Evolutionary conservation across 2,113 vertebrate species (phyloP), one percentile per base, ranked within the genome.

Genomic region (Pao palembangensis): DNA sequence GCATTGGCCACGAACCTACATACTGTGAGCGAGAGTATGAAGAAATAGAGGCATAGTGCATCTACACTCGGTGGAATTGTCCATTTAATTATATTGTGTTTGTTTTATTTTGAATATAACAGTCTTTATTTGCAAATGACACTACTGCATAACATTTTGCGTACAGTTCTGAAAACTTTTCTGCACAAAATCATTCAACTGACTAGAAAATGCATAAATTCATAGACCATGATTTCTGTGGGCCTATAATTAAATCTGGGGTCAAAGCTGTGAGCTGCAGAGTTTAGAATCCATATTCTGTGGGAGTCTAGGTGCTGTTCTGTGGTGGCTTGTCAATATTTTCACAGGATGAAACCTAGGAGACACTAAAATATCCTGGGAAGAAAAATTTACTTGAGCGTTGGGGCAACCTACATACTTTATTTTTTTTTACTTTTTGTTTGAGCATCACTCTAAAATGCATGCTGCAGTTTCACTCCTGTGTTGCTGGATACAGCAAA

Each of bases 271-370:
- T 20, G 31, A 48, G 53, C 21, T 12, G 44, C 48, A 19, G 19
- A 79, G 41, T 51, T 58, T 18, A 18, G 47, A 64, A 77, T 75
- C 70, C 57, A 77, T 79, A 58, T 18, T 18, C 19, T 52, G 71
- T 75, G 60, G 73, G 79, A 75, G 65, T 73, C 18, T 23, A 41
- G 15, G 41, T 34, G 60, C 14, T 18, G n/a, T 44, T 17, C 13
- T 44, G 43, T 14, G 43, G 16, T 44, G 43, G 3, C 43, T 13
- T 15, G 12, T 44, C 43, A 5, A 44, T 44, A 44, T 44, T 44
- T 44, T 44, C 3, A 17, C 43, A 44, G 17, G 21, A 47, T 21
- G 51, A 3, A 5, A 12, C 28, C 44, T 34, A 53, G 41, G 57
- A 16, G 55, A 48, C 48, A 38, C 34, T 38, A 38, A 38, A 38